Conservation (phyloP, 2,888 invertebrate genomes). For the Trissoscelio sp. region DNA sequence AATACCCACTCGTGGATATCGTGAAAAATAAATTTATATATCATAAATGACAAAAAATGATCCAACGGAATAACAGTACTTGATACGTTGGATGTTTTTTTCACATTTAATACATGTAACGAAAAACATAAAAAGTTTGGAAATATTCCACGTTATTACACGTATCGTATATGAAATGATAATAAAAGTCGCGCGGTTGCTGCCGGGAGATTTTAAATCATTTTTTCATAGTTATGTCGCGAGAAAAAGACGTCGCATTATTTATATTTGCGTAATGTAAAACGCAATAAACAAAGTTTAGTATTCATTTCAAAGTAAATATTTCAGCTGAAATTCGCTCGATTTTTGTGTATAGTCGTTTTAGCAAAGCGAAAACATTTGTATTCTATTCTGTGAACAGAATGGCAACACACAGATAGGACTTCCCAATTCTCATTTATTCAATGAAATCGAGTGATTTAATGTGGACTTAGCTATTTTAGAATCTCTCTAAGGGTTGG, state of each 20-base stretch:
- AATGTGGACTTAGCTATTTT: constrained; percentile 40
- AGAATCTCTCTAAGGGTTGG: constrained; percentile 18
- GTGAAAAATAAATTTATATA: constrained; percentile 10
- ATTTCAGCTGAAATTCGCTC: too few relatives aligned
- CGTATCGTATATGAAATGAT: constrained; percentile 1
- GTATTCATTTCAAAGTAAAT: background rate
- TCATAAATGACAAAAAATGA: constrained; percentile 16
- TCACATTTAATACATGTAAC: background rate
- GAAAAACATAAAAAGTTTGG: background rate
- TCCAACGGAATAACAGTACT: background rate
- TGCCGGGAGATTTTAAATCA: constrained; percentile 6
- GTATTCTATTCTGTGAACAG: constrained; percentile 36
- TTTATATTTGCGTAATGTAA: background rate
- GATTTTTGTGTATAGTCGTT: too few relatives aligned
- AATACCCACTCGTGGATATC: background rate
- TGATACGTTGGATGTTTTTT: background rate
- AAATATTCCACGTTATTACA: constrained; percentile 5
- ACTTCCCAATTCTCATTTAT: constrained; percentile 42
- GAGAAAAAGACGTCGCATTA: background rate
- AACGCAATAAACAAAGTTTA: background rate
- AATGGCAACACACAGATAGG: constrained; percentile 22
- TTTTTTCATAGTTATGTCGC: constrained; percentile 1
- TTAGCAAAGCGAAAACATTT: constrained; percentile 7
- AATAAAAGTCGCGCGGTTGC: constrained; percentile 5
- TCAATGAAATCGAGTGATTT: constrained; percentile 48